Percentiles rank a stretch among this genome's conserved stretches.
Evolutionary conservation across 1,140 invertebrate species (phyloP).

Genomic region (Leptoteleia sp.): DNA sequence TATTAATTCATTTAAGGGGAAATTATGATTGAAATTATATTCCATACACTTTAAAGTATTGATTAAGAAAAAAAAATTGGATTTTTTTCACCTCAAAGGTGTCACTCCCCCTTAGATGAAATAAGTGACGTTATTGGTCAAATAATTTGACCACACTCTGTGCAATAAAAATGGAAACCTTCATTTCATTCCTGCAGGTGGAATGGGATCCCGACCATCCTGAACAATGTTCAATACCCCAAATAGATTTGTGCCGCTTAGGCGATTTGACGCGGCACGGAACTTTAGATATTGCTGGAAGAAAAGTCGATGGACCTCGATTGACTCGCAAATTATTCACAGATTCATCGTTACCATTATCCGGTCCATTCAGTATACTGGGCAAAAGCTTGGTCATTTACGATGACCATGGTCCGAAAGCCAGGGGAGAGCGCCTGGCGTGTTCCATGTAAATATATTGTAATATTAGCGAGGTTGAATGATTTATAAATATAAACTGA

Average conservation of each 20-base stretch:
- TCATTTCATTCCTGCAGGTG: too few species aligned
- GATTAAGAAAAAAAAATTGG: too few species aligned
- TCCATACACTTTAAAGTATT: too few species aligned
- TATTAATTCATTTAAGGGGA: too few species aligned
- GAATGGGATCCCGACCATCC: slow-evolving; percentile 77
- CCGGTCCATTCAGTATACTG: slow-evolving; percentile 88
- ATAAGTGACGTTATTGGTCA: too few species aligned
- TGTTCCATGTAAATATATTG: slow-evolving; percentile 87
- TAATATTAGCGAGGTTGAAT: background rate
- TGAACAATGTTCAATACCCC: slow-evolving; percentile 81
- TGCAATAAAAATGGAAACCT: too few species aligned
- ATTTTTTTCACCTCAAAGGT: too few species aligned
- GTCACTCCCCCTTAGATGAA: too few species aligned
- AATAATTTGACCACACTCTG: too few species aligned
- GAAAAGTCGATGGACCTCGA: slow-evolving; percentile 83
- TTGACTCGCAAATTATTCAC: slow-evolving; percentile 90
- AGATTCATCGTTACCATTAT: slow-evolving; percentile 88
- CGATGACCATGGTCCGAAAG: slow-evolving; percentile 92
- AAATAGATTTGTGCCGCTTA: slow-evolving; percentile 84
- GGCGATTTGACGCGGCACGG: slow-evolving; percentile 88
- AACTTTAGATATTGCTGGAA: slow-evolving; percentile 87
- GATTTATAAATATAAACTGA: background rate
- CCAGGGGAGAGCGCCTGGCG: slow-evolving; percentile 91
- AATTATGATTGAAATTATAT: too few species aligned
- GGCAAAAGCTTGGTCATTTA: slow-evolving; percentile 93